Base-by-base conservation (phyloP, 2,113 vertebrate genomes). In the Vidua macroura region DNA sequence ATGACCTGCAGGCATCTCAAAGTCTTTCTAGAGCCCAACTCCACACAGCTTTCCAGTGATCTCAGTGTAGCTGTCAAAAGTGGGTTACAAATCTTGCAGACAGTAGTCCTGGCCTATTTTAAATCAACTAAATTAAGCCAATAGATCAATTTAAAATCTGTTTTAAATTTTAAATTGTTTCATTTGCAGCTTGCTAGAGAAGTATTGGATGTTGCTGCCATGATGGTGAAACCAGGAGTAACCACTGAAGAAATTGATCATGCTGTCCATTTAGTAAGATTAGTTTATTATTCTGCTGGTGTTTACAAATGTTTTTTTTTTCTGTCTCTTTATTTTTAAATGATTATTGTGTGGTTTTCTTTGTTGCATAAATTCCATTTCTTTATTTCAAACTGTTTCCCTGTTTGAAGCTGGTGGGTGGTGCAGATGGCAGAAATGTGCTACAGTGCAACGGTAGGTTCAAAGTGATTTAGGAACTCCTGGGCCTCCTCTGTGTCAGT, bases 191-290 rank as follows among this genome's bases (percentile, higher is more conserved):
- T 99, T 96, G 99, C 99, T 60, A 97, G 99, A 95, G 99, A 99
- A 98, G 99, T 99, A 30, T 92, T 99, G 93, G 99, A 99, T 94
- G 98, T 99, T 55, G 99, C 99, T 79, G 98, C 99, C 55, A 93
- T 98, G 97, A 99, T 99, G 99, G 98, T 99, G 89, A 99, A 99
- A 95, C 95, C 98, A 31, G 99, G 99, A 39, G 97, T 99, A 64
- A 99, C 99, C 81, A 99, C 99, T 78, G 99, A 99, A 97, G 99
- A 99, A 97, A 99, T 99, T 52, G 99, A 99, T 96, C 99, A 99
- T 12, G 98, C 99, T 67, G 99, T 99, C 52, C 99, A 99, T 97
- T 97, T 99, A 98, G 99, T 99, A 98, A 98, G 98, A 75, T 88
- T 74, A 77, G 52, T 96, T 94, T 77, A 27, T 48, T 94, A 23